Base-by-base conservation (phyloP, 2,888 invertebrate species). In the Penaeus monodon region DNA sequence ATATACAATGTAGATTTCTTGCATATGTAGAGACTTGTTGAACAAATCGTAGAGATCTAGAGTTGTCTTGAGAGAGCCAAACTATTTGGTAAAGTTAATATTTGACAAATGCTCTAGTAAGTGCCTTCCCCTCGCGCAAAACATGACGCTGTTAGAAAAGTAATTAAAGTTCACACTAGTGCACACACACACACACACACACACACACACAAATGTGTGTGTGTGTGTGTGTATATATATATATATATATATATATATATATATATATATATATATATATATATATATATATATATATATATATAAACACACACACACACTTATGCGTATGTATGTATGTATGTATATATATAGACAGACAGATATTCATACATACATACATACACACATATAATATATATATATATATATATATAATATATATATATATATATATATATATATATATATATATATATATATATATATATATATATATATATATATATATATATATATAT, bases 261-360 rank as follows among this genome's bases (percentile, higher is more conserved):
- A 80, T 12, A 80, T 64, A 17, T 33, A 65, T 80, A 80, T 29
- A 65, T 7, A n/a, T 29, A 29, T 27, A 27, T 80, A 8, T n/a
- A n/a, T 24, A 24, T 24, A n/a, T n/a, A n/a, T 14, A 49, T 24
- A 4, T 38, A 24, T 22, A 38, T 6, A n/a, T 38, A 78, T 78
- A 74, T 8, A n/a, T 78, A 57, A 44, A 57, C 20, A 38, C 38
- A 78, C 38, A 20, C 22, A 24, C 7, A 49, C 12, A 22, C 0
- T 8, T 70, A 70, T 70, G 10, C 10, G 10, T 70, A 10, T 10
- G 10, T 70, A 70, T 70, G 10, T 70, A 70, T 10, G 10, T 70
- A 70, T 76, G 14, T 76, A 76, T 76, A 44, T 76, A 76, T 33
- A 14, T 44, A 76, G 6, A 76, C 38, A 76, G 6, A 76, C 38